Evolutionary conservation across 2,113 vertebrate genomes (phyloP).

Genomic region (Nerophis ophidion): DNA sequence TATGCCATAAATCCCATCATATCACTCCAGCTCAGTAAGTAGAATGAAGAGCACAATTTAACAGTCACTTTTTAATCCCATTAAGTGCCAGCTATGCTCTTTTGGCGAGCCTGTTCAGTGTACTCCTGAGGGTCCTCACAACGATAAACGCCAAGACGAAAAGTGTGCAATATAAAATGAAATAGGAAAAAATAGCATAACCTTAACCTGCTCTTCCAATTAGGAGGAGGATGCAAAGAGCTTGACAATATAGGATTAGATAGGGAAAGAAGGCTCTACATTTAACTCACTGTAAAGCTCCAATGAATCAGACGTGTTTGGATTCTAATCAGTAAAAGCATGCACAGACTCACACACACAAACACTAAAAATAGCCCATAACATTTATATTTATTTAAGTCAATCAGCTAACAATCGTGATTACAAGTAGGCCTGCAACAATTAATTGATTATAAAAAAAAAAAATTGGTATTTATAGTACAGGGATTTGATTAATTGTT

Average conservation of each 20-base stretch:
- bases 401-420: no score
- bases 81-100: constrained; percentile 34
- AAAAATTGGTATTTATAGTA: no score
- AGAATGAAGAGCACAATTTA: constrained; percentile 35
- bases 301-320: constrained; percentile 27
- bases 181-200: constrained; percentile 2
- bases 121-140: constrained; percentile 1
- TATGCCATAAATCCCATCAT: constrained; percentile 30
- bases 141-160: constrained; percentile 5
- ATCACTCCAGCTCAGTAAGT: constrained; percentile 21
- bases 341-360: not conserved
- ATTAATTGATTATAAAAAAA: no score
- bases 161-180: not conserved
- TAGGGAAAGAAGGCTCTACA: constrained; percentile 17
- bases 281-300: constrained; percentile 22
- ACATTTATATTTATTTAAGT: no score
- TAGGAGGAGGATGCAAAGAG: not conserved
- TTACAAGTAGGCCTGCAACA: no score
- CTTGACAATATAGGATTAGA: constrained; percentile 18
- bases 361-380: not conserved
- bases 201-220: not conserved
- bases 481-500: no score
- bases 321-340: not conserved
- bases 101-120: constrained; percentile 26
- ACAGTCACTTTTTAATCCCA: constrained; percentile 49